phyloP scores from a whole-genome alignment of 2,888 invertebrate species.

The Lithophane leautieri region DNA sequence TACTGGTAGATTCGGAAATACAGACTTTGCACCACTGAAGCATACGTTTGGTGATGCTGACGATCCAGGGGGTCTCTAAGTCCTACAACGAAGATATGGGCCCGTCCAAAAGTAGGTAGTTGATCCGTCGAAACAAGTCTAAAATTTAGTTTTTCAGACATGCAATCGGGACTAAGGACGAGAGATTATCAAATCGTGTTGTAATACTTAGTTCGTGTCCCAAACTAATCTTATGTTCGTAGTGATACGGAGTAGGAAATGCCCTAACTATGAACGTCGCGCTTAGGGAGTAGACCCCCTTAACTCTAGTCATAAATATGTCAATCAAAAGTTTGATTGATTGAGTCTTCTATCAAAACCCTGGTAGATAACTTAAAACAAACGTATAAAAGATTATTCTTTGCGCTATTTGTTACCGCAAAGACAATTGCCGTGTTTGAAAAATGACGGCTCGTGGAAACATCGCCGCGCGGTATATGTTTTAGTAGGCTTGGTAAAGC shows the following conservation, averaged over 20 bases:
- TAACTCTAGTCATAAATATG: background rate
- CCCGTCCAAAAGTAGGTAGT: no score
- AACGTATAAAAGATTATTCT: slow-evolving; percentile 14
- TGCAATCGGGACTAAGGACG: no score
- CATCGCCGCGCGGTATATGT: slow-evolving; percentile 32
- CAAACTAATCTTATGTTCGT: no score
- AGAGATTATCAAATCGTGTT: no score
- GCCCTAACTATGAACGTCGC: no score
- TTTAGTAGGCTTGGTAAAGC: slow-evolving; percentile 46
- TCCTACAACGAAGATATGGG: no score
- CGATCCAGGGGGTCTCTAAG: no score
- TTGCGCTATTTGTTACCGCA: slow-evolving; percentile 24
- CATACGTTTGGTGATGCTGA: background rate
- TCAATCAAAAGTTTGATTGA: background rate
- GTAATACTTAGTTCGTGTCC: no score
- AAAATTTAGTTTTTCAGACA: no score
- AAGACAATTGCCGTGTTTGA: slow-evolving; percentile 27
- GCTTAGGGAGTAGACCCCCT: background rate
- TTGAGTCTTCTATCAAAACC: background rate
- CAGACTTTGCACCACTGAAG: background rate
- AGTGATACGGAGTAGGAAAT: no score
- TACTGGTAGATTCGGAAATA: background rate
- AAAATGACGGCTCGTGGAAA: slow-evolving; percentile 32
- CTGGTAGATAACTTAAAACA: background rate
- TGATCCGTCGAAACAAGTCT: no score